Percentiles rank a stretch among this genome's conserved stretches.
Evolutionary conservation across 2,888 invertebrate genomes (phyloP).

Genomic region (Drosophila stalkeri): DNA sequence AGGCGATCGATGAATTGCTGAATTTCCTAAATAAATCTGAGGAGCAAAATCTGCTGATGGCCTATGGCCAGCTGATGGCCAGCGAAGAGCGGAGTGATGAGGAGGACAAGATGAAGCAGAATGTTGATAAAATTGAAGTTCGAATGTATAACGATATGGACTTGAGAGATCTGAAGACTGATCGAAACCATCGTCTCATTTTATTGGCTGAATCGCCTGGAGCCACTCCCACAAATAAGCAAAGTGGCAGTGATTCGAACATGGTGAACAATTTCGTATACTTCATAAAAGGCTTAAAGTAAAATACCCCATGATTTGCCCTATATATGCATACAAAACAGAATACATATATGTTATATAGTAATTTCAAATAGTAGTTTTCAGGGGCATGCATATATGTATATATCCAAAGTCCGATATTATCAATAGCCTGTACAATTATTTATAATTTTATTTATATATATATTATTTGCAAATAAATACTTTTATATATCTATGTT

Average conservation of each 20-base stretch:
- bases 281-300: conserved; percentile 56
- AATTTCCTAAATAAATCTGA: conserved; percentile 61
- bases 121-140: conserved; percentile 16
- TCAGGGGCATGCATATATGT: too few relatives aligned
- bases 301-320: neutral
- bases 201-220: conserved; percentile 30
- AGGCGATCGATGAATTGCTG: conserved; percentile 57
- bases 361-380: too few relatives aligned
- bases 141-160: conserved; percentile 16
- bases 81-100: conserved; percentile 21
- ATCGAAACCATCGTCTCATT: conserved; percentile 23
- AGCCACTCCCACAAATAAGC: neutral
- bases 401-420: neutral
- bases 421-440: neutral
- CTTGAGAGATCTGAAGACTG: neutral
- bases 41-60: conserved; percentile 52
- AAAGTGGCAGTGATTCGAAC: conserved; percentile 18
- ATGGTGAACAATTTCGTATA: conserved; percentile 52
- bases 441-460: too few relatives aligned
- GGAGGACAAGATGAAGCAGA: conserved; percentile 26
- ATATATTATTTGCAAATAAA: too few relatives aligned
- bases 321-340: neutral
- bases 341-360: neutral
- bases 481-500: too few relatives aligned
- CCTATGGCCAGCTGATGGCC: conserved; percentile 51